phyloP scores from a whole-genome alignment of 2,797 vertebrate species.

The Furcifer pardalis region DNA sequence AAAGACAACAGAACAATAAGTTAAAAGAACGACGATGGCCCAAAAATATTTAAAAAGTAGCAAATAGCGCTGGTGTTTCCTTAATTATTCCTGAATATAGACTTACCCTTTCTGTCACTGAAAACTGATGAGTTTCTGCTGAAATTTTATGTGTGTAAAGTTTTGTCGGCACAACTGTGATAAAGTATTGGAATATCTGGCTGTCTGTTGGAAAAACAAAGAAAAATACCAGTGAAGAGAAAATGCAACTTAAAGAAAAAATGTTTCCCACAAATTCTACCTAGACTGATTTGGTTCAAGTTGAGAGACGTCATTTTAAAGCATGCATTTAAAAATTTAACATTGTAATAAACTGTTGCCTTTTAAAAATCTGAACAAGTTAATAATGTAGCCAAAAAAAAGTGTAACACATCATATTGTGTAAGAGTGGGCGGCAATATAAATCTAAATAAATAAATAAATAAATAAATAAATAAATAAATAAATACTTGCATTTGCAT shows the following conservation, averaged over 20 bases:
- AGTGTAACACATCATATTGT: background rate
- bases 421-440: too few relatives aligned
- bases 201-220: slow-evolving; percentile 82
- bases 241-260: slow-evolving; percentile 24
- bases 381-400: background rate
- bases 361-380: fast-evolving
- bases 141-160: slow-evolving; percentile 91
- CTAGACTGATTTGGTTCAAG: background rate
- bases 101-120: slow-evolving; percentile 84
- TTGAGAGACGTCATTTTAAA: background rate
- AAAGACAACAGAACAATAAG: background rate
- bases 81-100: background rate
- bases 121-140: slow-evolving; percentile 84
- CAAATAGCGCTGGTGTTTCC: background rate
- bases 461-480: too few relatives aligned
- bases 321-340: background rate
- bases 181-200: slow-evolving; percentile 99
- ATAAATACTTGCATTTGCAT: too few relatives aligned
- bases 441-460: too few relatives aligned
- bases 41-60: background rate
- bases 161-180: slow-evolving; percentile 98
- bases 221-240: slow-evolving; percentile 36
- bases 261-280: background rate
- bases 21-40: background rate
- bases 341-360: background rate